These are phyloP conservation scores for Coptodon rendalli DNA, from an alignment of 2,113 vertebrate species.

Conservation along the genomic window DNA sequence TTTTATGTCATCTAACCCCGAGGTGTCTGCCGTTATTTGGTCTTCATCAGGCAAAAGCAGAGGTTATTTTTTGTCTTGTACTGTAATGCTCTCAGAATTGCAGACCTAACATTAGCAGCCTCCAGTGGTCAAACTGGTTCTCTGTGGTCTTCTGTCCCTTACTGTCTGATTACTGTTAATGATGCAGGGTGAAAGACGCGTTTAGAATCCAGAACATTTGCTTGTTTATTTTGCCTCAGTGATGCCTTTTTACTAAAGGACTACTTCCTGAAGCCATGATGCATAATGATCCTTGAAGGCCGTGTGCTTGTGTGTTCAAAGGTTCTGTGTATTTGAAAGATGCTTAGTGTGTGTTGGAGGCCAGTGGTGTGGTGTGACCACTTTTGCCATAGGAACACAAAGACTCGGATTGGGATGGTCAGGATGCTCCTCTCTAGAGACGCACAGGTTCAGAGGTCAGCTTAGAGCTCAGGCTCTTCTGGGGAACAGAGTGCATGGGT, in stretches of 20 bases:
- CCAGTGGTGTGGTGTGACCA: not conserved
- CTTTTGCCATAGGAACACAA: constrained; percentile 46
- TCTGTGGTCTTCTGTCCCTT: not conserved
- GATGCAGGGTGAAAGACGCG: not conserved
- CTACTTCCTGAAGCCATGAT: not conserved
- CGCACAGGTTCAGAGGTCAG: constrained; percentile 56
- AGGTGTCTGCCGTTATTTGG: rapidly evolving
- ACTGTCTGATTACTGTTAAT: not conserved
- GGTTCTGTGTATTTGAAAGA: not conserved
- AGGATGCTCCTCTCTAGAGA: constrained; percentile 51
- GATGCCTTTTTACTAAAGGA: not conserved
- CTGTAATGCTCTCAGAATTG: not conserved
- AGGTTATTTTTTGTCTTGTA: rapidly evolving
- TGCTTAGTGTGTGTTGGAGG: constrained; percentile 13
- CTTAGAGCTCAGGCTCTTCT: constrained; percentile 20
- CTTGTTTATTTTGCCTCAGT: not conserved
- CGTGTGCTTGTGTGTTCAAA: constrained; percentile 21
- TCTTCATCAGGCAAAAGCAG: not conserved
- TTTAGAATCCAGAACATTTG: not conserved
- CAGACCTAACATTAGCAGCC: not conserved
- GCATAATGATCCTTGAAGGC: not conserved
- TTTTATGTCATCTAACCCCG: not conserved
- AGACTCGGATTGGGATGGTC: constrained; percentile 17
- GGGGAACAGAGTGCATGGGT: not conserved
- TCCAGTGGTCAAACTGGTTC: not conserved